Percentiles rank a stretch among this genome's conserved stretches.
These are phyloP conservation scores for Drosophila fulvimacula DNA, from an alignment of 2,888 invertebrate genomes.

Conservation along the genomic window DNA sequence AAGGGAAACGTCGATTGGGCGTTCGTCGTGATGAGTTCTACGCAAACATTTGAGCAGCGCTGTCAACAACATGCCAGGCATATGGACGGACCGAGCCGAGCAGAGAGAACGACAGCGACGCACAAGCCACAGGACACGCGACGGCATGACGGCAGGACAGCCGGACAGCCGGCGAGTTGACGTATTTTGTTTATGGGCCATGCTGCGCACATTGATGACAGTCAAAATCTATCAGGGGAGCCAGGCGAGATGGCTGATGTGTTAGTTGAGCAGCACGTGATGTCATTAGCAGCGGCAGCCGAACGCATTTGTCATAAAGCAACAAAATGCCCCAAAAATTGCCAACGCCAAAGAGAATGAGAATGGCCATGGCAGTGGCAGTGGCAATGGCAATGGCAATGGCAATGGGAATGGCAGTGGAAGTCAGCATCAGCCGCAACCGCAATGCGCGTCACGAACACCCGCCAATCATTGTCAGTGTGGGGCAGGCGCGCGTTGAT, in stretches of 20 bases:
- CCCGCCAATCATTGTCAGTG: constrained; percentile 70
- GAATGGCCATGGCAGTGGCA: constrained; percentile 17
- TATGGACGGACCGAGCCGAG: constrained; percentile 6
- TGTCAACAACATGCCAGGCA: constrained; percentile 66
- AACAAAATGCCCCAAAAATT: constrained; percentile 44
- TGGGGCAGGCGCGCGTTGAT: not conserved
- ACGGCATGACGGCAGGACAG: constrained; percentile 13
- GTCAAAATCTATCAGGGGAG: constrained; percentile 51
- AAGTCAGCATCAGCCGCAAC: constrained; percentile 56
- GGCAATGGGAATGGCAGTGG: constrained; percentile 23
- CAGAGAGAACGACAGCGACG: constrained; percentile 5
- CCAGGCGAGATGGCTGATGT: constrained; percentile 1
- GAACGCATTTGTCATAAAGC: constrained; percentile 72
- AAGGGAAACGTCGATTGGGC: constrained; percentile 42
- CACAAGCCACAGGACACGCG: constrained; percentile 37
- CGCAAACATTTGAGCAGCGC: constrained; percentile 68
- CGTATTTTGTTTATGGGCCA: constrained; percentile 73
- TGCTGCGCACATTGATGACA: constrained; percentile 71
- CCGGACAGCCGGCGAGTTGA: constrained; percentile 50
- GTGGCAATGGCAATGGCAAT: constrained; percentile 22
- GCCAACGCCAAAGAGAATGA: constrained; percentile 7
- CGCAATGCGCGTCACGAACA: constrained; percentile 63
- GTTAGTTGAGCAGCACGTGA: constrained; percentile 67
- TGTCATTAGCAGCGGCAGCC: constrained; percentile 70
- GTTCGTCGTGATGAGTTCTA: constrained; percentile 40